A percentile compares a stretch with the other conserved stretches of the same genome.
Evolutionary conservation across 2,888 invertebrate species (phyloP).

Genomic region (Dendrolimus pini): DNA sequence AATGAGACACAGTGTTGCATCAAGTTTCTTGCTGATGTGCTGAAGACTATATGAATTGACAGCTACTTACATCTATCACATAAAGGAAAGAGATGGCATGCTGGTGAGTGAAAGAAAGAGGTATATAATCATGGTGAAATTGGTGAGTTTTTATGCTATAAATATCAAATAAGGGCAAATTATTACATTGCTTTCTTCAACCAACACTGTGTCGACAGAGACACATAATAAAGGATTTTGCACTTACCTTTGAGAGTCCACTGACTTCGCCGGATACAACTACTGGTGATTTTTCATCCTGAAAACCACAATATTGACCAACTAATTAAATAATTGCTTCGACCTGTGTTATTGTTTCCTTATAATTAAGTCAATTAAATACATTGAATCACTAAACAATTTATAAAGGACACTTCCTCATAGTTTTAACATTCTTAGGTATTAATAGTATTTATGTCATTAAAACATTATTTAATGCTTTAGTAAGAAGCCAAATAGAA

Average conservation of each 20-base stretch:
- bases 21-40: too few relatives aligned
- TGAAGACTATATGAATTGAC: too few relatives aligned
- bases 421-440: background rate
- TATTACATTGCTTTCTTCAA: too few relatives aligned
- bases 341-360: background rate
- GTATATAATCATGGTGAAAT: too few relatives aligned
- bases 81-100: too few relatives aligned
- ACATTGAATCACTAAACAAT: background rate
- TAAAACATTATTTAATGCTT: background rate
- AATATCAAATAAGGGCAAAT: too few relatives aligned
- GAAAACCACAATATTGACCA: slow-evolving; percentile 22
- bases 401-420: background rate
- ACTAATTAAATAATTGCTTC: background rate
- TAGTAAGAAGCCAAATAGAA: background rate
- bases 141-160: too few relatives aligned
- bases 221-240: background rate
- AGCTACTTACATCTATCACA: too few relatives aligned
- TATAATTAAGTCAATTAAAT: background rate
- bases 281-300: slow-evolving; percentile 81
- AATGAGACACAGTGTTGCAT: too few relatives aligned
- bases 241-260: slow-evolving; percentile 84
- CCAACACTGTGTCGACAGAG: too few relatives aligned
- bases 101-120: too few relatives aligned
- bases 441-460: background rate
- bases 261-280: slow-evolving; percentile 88